phyloP scores from a whole-genome alignment of 2,113 vertebrate species.

The Eubucco bourcierii region DNA sequence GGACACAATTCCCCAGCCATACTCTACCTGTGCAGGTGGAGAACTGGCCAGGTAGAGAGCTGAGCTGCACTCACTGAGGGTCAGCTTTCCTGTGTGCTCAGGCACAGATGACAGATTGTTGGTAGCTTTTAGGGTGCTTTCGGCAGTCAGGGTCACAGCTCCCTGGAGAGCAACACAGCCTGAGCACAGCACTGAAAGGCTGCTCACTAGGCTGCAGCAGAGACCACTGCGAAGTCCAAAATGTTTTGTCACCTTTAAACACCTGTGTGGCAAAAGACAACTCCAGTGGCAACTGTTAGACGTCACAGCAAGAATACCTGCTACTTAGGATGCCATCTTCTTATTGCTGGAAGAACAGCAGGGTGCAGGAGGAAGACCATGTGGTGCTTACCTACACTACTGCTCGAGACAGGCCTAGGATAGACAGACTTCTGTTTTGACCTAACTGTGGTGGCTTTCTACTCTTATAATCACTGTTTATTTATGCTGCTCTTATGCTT shows the following conservation, averaged over 20 bases:
- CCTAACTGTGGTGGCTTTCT: not conserved
- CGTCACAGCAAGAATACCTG: not conserved
- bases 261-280: not conserved
- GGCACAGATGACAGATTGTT: not conserved
- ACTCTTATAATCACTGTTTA: not conserved
- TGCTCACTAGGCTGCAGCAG: rapidly evolving
- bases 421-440: not conserved
- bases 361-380: not conserved
- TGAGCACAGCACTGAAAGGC: not conserved
- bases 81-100: rapidly evolving
- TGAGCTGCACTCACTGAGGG: not conserved
- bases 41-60: not conserved
- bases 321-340: not conserved
- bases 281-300: not conserved
- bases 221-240: rapidly evolving
- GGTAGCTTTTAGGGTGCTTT: not conserved
- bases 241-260: not conserved
- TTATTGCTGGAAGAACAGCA: not conserved
- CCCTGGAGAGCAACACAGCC: not conserved
- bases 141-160: not conserved
- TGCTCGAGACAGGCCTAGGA: not conserved
- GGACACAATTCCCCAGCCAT: not conserved
- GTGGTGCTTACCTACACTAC: rapidly evolving
- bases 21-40: rapidly evolving
- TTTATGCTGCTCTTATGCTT: not conserved